A percentile compares a stretch with the other conserved stretches of the same genome.
Conservation (phyloP, 2,113 vertebrate species). For the Beaufortia kweichowensis region DNA sequence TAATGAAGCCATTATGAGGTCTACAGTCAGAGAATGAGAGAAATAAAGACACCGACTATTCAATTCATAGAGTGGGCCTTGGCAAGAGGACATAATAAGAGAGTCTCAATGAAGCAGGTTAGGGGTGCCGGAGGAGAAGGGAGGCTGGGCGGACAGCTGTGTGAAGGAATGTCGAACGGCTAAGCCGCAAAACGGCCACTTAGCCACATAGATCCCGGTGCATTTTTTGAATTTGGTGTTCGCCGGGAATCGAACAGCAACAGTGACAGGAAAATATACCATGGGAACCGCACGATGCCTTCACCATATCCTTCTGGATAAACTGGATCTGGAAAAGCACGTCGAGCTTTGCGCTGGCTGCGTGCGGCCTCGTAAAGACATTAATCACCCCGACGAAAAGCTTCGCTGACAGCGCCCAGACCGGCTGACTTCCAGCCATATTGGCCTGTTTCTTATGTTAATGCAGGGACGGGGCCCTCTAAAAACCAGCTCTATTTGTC, state of each 20-base stretch:
- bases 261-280: too few species aligned
- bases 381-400: constrained; percentile 87
- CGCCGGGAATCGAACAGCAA: not conserved
- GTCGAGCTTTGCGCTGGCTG: constrained; percentile 63
- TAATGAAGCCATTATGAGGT: constrained; percentile 68
- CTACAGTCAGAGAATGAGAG: constrained; percentile 59
- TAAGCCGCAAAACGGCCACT: constrained; percentile 14
- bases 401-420: constrained; percentile 79
- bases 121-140: constrained; percentile 39
- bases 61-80: constrained; percentile 61
- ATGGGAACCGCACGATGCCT: too few species aligned
- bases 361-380: constrained; percentile 87
- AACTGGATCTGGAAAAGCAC: not conserved
- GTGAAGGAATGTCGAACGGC: constrained; percentile 37
- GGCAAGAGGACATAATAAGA: constrained; percentile 57
- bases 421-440: constrained; percentile 73
- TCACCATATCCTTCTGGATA: not conserved
- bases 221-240: not conserved
- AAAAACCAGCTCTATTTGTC: constrained; percentile 61
- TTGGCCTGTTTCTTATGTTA: constrained; percentile 86
- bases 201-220: constrained; percentile 1
- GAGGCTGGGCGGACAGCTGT: constrained; percentile 30
- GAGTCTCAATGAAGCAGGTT: constrained; percentile 56
- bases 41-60: constrained; percentile 62
- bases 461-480: constrained; percentile 74